These are phyloP conservation scores for Scleropages formosus DNA, from an alignment of 2,797 vertebrate genomes.

Conservation along the genomic window DNA sequence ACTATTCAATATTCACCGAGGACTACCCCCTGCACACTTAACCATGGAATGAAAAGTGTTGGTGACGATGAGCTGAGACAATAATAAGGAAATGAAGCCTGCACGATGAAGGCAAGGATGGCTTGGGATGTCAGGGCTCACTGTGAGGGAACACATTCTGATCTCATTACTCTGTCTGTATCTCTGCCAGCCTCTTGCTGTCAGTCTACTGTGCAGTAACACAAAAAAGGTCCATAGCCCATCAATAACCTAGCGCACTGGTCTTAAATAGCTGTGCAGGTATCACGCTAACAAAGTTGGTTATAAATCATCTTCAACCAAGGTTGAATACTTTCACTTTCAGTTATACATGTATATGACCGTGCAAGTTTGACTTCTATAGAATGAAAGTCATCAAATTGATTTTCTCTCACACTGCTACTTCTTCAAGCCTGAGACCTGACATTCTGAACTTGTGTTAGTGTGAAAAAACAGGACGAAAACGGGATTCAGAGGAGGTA, in stretches of 20 bases:
- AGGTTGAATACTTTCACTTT: no score
- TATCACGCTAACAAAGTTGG: no score
- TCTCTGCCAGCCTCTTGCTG: background rate
- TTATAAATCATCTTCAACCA: no score
- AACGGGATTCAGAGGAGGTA: background rate
- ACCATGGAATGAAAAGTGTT: background rate
- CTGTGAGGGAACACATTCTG: background rate
- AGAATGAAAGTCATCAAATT: no score
- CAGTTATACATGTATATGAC: no score
- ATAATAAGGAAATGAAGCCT: background rate
- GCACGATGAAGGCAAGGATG: background rate
- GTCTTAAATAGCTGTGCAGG: background rate
- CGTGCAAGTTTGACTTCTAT: no score
- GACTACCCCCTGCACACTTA: background rate
- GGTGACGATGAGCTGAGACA: background rate
- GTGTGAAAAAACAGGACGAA: background rate
- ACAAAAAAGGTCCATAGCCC: background rate
- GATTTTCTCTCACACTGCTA: no score
- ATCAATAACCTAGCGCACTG: background rate
- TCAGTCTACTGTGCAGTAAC: background rate
- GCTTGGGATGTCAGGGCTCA: background rate
- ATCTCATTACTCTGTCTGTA: conserved; percentile 4
- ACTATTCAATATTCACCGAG: background rate
- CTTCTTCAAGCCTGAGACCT: background rate
- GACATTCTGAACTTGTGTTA: background rate